These are phyloP conservation scores for Tetramorium bicarinatum DNA, from an alignment of 2,888 invertebrate species.

Conservation along the genomic window DNA sequence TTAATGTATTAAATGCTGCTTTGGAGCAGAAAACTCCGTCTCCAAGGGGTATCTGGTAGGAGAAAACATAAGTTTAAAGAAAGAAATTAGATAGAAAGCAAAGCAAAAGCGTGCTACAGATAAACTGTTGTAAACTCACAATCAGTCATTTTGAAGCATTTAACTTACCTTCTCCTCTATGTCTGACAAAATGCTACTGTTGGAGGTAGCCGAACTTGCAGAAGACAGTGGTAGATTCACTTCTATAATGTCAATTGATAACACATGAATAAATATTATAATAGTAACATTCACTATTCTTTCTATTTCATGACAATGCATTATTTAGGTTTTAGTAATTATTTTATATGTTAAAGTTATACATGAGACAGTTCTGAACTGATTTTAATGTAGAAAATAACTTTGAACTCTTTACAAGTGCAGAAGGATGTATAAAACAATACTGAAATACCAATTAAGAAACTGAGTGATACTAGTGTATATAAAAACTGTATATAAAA, in stretches of 20 bases:
- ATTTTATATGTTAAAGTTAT: not conserved
- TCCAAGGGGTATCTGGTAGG: constrained; percentile 26
- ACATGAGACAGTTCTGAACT: constrained; percentile 1
- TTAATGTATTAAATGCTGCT: not conserved
- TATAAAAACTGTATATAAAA: not conserved
- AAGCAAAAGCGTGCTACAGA: too few species aligned
- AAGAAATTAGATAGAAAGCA: too few species aligned
- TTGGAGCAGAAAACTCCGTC: constrained; percentile 25
- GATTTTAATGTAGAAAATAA: not conserved
- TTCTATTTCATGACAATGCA: not conserved
- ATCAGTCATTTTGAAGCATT: too few species aligned
- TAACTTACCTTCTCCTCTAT: too few species aligned
- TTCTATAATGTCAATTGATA: not conserved
- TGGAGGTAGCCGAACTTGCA: too few species aligned
- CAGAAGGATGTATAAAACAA: not conserved
- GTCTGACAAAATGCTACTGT: too few species aligned
- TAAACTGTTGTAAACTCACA: too few species aligned
- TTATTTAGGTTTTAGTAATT: not conserved
- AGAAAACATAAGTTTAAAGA: too few species aligned
- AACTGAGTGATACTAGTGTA: not conserved
- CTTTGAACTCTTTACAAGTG: not conserved
- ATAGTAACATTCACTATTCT: not conserved
- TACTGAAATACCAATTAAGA: not conserved
- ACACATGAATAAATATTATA: not conserved
- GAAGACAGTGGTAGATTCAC: not conserved